Base-by-base conservation (phyloP, 2,888 invertebrate genomes). In the Meghimatium bilineatum region DNA sequence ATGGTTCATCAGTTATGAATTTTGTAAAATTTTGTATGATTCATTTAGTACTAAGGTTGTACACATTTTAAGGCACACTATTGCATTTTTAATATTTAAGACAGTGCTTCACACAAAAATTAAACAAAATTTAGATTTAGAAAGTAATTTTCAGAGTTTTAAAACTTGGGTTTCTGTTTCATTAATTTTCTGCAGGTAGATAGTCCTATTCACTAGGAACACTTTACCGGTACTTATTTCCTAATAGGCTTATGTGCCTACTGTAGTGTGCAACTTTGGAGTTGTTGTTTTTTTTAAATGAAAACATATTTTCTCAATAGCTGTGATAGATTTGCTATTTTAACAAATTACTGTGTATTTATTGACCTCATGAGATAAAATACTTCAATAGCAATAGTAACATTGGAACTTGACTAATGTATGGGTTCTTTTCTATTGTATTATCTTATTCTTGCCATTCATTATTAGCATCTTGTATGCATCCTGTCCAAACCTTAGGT, bases 321-420 rank as follows among this genome's bases (percentile, higher is more conserved):
- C 83, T 83, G 83, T 83, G 83, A 83, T 83, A 83, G 83, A 78
- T 63, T 76, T 56, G 56, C 60, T 56, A 66, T 12, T 78, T 63
- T 76, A 60, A 29, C 5, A 77, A 32, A 34, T 38, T n/a, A n/a
- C 63, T 72, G 60, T 56, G 38, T 83, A 78, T 78, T 78, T 83
- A 83, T 83, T 78, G 29, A 76, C 82, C 76, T 69, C 60, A 56
- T 82, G 44, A 72, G 63, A 67, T 82, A 32, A 76, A 81, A 34
- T 67, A 82, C 49, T 82, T 82, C 66, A 60, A 74, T 23, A 82
- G 75, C 76, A 67, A 82, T 82, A 76, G 76, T 67, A 32, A 72
- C 74, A 60, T 56, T 66, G 20, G 12, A 23, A 78, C 32, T 67
- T 78, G 44, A 67, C 49, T 74, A 63, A 63, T 74, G 20, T 44